Percentiles rank a stretch among this genome's conserved stretches.
These are phyloP conservation scores for Hydropsyche betteni DNA, from an alignment of 2,888 invertebrate genomes.

Conservation along the genomic window DNA sequence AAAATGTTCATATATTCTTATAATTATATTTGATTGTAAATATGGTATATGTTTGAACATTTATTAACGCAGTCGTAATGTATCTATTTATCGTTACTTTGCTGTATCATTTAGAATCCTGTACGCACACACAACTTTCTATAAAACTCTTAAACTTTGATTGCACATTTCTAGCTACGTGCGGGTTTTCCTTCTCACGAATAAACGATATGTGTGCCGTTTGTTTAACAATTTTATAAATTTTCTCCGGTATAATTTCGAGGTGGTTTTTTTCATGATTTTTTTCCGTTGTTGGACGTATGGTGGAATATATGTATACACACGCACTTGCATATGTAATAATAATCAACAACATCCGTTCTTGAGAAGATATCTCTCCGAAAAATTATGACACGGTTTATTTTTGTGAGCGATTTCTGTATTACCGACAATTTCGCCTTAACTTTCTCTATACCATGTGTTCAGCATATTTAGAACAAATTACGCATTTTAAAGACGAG, in stretches of 20 bases:
- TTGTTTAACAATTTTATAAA: background rate
- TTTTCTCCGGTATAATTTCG: constrained; percentile 15
- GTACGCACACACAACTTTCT: too few species aligned
- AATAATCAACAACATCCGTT: constrained; percentile 25
- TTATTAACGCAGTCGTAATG: too few species aligned
- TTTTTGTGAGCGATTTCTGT: constrained; percentile 35
- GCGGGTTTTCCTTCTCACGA: too few species aligned
- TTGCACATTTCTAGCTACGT: too few species aligned
- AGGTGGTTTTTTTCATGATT: background rate
- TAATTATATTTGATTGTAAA: too few species aligned
- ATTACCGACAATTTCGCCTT: constrained; percentile 35
- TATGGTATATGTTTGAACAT: too few species aligned
- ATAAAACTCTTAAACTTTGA: too few species aligned
- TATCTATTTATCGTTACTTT: too few species aligned
- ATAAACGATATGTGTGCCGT: too few species aligned
- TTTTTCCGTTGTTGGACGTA: background rate
- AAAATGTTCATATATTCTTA: too few species aligned
- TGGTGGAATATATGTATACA: background rate
- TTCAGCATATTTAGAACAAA: constrained; percentile 39
- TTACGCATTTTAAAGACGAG: constrained; percentile 38
- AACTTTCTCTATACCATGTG: constrained; percentile 38
- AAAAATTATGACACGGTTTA: constrained; percentile 41
- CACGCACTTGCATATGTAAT: constrained; percentile 28
- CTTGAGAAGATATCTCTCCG: constrained; percentile 27
- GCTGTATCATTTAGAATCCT: too few species aligned